Conservation (phyloP, 1,140 invertebrate species). For the Drosophila sechellia region DNA sequence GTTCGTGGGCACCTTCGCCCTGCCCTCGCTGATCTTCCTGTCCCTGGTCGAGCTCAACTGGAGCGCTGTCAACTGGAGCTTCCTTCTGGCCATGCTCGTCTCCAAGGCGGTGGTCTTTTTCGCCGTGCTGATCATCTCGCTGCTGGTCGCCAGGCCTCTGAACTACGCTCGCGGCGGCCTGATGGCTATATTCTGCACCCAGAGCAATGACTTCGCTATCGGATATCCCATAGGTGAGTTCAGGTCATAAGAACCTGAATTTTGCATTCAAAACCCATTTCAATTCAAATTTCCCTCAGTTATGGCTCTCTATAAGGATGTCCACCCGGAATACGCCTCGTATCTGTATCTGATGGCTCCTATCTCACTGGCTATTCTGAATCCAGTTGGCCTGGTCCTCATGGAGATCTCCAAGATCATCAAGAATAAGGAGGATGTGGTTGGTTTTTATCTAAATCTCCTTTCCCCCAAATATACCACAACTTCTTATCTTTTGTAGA, state of each 20-base stretch:
- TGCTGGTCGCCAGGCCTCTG: constrained; percentile 91
- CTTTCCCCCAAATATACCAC: fast-evolving
- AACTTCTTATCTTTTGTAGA: constrained; percentile 12
- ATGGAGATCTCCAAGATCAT: constrained; percentile 92
- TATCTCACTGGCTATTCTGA: constrained; percentile 95
- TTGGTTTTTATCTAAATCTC: constrained; percentile 6
- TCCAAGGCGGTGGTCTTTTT: constrained; percentile 95
- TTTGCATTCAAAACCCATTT: too few species aligned
- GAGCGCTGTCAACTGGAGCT: constrained; percentile 94
- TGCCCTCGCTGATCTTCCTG: constrained; percentile 96
- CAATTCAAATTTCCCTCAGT: constrained; percentile 85
- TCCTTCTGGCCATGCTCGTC: constrained; percentile 93
- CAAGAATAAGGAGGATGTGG: constrained; percentile 77
- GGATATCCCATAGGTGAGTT: constrained; percentile 97
- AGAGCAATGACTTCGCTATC: constrained; percentile 99
- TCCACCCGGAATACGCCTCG: constrained; percentile 94
- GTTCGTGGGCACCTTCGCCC: constrained; percentile 96
- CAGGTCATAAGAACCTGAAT: background rate
- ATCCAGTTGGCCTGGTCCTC: constrained; percentile 95
- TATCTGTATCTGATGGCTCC: constrained; percentile 98
- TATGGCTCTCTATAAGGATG: constrained; percentile 89
- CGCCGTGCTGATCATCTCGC: constrained; percentile 90
- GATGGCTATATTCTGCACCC: constrained; percentile 97
- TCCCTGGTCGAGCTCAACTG: constrained; percentile 95
- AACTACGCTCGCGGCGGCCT: constrained; percentile 94